Conservation (phyloP, 2,888 invertebrate species). For the Lasioglossum malachurum region DNA sequence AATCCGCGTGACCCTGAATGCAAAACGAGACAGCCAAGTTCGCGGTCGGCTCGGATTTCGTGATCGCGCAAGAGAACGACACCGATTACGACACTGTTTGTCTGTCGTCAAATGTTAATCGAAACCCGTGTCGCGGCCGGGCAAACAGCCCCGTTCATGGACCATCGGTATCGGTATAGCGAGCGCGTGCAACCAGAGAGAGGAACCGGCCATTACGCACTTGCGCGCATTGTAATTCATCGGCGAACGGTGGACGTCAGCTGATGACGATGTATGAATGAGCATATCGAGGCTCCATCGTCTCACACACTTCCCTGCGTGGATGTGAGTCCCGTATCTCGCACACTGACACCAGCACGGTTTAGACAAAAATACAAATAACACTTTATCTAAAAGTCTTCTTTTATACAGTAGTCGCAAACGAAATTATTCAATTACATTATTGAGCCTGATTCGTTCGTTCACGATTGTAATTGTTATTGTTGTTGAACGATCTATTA, state of each 20-base stretch:
- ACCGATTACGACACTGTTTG: slow-evolving; percentile 62
- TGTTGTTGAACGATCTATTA: too few species aligned
- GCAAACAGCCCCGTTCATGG: slow-evolving; percentile 40
- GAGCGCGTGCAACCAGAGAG: background rate
- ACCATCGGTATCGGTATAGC: slow-evolving; percentile 6
- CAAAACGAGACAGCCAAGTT: slow-evolving; percentile 69
- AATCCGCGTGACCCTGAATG: slow-evolving; percentile 70
- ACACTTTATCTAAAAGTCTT: background rate
- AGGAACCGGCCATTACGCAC: slow-evolving; percentile 26
- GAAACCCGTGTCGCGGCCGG: slow-evolving; percentile 47
- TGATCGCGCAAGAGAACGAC: slow-evolving; percentile 72
- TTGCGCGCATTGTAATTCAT: slow-evolving; percentile 64
- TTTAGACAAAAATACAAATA: background rate
- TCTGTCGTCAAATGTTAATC: slow-evolving; percentile 68
- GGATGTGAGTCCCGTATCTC: background rate
- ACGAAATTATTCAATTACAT: background rate
- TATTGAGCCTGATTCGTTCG: too few species aligned
- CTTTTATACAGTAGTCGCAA: background rate
- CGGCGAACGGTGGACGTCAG: slow-evolving; percentile 68
- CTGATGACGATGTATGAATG: slow-evolving; percentile 78
- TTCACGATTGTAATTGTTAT: too few species aligned
- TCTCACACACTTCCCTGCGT: background rate
- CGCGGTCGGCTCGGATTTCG: slow-evolving; percentile 73
- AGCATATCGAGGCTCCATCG: slow-evolving; percentile 66
- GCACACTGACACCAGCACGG: background rate